Percentiles rank a stretch among this genome's conserved stretches.
These are phyloP conservation scores for Litoditis marina DNA, from an alignment of 2,888 invertebrate genomes.

Conservation along the genomic window DNA sequence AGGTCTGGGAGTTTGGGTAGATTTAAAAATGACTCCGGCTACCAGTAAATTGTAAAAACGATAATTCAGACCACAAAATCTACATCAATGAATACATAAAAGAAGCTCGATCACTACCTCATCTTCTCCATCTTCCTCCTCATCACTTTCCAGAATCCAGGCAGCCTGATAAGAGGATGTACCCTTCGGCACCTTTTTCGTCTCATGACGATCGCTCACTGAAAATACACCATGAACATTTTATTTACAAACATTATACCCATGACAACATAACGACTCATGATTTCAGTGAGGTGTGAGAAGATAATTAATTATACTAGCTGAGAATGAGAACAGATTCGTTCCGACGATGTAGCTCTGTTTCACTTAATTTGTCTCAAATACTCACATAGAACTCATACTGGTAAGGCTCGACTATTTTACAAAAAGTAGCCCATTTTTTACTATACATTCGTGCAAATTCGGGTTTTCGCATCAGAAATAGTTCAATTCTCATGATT, in stretches of 20 bases:
- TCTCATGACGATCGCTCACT: constrained; percentile 64
- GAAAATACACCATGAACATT: constrained; percentile 11
- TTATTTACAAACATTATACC: constrained; percentile 8
- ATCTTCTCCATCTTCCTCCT: constrained; percentile 42
- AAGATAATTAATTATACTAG: too few species aligned
- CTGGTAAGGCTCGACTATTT: neutral
- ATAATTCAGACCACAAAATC: constrained; percentile 62
- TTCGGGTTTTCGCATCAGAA: too few species aligned
- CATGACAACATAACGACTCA: too few species aligned
- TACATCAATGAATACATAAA: constrained; percentile 1
- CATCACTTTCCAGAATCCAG: constrained; percentile 66
- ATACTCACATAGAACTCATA: neutral
- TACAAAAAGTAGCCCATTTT: neutral
- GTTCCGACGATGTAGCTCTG: too few species aligned
- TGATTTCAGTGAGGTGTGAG: too few species aligned
- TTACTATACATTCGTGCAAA: too few species aligned
- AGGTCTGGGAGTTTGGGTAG: too few species aligned
- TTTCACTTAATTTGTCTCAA: too few species aligned
- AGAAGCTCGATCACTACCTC: constrained; percentile 3
- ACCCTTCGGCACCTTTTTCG: constrained; percentile 82
- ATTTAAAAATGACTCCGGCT: too few species aligned
- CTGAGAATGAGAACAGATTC: too few species aligned
- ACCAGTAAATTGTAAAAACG: too few species aligned
- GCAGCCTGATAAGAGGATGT: constrained; percentile 96
- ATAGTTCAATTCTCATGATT: too few species aligned